These are phyloP conservation scores for Hepsetus odoe DNA, from an alignment of 2,113 vertebrate species.

Conservation along the genomic window DNA sequence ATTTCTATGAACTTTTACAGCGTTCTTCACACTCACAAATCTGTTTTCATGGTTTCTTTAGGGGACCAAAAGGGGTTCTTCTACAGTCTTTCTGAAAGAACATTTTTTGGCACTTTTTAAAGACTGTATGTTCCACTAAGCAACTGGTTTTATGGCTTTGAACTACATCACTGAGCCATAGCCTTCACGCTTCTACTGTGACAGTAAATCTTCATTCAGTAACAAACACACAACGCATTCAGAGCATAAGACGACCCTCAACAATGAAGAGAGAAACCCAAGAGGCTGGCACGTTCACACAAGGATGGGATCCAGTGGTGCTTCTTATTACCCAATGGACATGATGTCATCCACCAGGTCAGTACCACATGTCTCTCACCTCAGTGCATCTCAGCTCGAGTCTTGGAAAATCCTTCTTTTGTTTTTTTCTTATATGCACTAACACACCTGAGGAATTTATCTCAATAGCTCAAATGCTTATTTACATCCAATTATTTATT, in stretches of 20 bases:
- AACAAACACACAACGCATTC: slow-evolving; percentile 19
- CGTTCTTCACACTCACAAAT: no score
- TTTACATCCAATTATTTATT: no score
- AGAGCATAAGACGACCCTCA: slow-evolving; percentile 16
- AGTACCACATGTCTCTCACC: slow-evolving; percentile 63
- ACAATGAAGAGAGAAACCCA: slow-evolving; percentile 49
- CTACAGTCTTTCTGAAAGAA: no score
- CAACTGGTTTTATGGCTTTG: neutral
- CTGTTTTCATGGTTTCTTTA: no score
- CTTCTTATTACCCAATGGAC: slow-evolving; percentile 54
- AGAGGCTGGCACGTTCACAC: slow-evolving; percentile 51
- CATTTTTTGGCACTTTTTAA: no score
- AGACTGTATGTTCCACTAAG: neutral
- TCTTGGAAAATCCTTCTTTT: neutral
- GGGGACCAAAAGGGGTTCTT: no score
- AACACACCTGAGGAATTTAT: neutral
- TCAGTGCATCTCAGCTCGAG: neutral
- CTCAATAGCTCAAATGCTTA: no score
- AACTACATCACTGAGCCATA: no score
- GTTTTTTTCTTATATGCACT: neutral
- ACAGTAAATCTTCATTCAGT: neutral
- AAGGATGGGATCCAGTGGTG: slow-evolving; percentile 59
- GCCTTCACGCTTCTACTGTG: neutral
- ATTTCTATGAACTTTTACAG: no score
- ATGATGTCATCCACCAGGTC: slow-evolving; percentile 67